Evolutionary conservation across 2,888 invertebrate species (phyloP), one percentile per base, ranked within the genome.

Genomic region (Ormyrus labotus): DNA sequence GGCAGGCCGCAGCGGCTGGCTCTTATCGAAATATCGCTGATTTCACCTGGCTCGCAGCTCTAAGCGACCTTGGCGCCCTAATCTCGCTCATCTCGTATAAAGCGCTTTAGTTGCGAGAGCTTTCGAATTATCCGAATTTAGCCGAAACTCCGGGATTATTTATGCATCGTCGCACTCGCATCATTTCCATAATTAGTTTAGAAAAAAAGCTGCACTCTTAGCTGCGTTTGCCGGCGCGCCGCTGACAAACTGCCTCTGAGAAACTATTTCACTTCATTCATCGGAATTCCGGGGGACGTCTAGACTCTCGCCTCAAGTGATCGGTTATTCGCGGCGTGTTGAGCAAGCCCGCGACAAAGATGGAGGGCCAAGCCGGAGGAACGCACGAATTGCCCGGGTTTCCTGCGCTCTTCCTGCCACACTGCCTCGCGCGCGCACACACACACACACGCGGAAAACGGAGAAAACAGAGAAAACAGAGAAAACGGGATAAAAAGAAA

Each of bases 21-120:
- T 70, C 72, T 80, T 80, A 80, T 80, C 76, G 76, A 76, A 70
- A 76, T 80, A 76, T 75, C 80, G 76, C 76, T 76, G 80, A 76
- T 80, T 80, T 80, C 76, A 80, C 76, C 80, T 51, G 74, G 53
- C n/a, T 13, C 13, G 34, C 50, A 34, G 7, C 72, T 48, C 63
- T 63, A 10, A 53, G 13, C 13, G n/a, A 51, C 61, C 69, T 34
- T 34, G 34, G 34, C 19, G n/a, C 19, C 0, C 53, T 78, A 68
- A 64, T 67, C 72, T 77, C 55, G 51, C 60, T 19, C 13, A 48
- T 58, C 47, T 53, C 51, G 58, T 48, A 53, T 11, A 51, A 6
- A 58, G 57, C 50, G 58, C 48, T 55, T 65, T 58, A 58, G 60
- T 57, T 51, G 48, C 45, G 34, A 13, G n/a, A 58, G 68, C 68